These are phyloP conservation scores for Rhopalosiphum maidis DNA, from an alignment of 1,140 invertebrate genomes.

Conservation along the genomic window DNA sequence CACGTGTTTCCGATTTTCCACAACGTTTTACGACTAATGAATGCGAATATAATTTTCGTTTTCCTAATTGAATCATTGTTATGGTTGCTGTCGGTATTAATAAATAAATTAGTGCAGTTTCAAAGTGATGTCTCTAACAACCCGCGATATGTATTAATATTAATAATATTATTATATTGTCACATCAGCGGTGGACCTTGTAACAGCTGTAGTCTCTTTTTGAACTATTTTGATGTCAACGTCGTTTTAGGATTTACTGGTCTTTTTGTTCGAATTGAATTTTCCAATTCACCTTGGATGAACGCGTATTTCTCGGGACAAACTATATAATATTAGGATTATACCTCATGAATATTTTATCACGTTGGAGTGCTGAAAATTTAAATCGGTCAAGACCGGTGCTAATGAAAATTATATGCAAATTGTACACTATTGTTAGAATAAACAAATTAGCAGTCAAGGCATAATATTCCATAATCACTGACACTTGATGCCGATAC, in stretches of 20 bases:
- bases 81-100: background rate
- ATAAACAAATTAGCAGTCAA: background rate
- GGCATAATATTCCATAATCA: background rate
- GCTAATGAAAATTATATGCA: slow-evolving; percentile 4
- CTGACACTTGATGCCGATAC: background rate
- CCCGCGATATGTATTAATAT: background rate
- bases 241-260: background rate
- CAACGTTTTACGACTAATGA: background rate
- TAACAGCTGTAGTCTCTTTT: background rate
- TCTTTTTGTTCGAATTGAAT: background rate
- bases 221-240: background rate
- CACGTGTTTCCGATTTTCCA: background rate
- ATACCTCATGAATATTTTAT: slow-evolving; percentile 22
- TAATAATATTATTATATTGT: slow-evolving; percentile 11
- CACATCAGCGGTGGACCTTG: background rate
- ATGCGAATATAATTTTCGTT: background rate
- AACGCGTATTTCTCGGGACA: background rate
- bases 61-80: slow-evolving; percentile 12
- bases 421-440: background rate
- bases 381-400: slow-evolving; percentile 8
- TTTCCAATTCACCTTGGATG: background rate
- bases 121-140: background rate
- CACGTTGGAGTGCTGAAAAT: background rate
- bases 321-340: slow-evolving; percentile 24
- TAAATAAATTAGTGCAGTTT: background rate